These are phyloP conservation scores for Lepidocolaptes lacrymiger DNA, from an alignment of 2,797 vertebrate species.

Conservation along the genomic window DNA sequence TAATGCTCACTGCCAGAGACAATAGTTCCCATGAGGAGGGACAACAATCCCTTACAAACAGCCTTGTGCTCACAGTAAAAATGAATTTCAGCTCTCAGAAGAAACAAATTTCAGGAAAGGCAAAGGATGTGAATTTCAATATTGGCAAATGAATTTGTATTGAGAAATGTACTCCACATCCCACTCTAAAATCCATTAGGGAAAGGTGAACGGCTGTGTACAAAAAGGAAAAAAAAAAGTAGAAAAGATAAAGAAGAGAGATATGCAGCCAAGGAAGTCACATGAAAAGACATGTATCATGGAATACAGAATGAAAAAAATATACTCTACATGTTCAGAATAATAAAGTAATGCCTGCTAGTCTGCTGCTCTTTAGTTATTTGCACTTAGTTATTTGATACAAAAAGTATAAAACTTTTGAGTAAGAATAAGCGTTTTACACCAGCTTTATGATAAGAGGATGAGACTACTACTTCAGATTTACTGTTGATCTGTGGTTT, in stretches of 20 bases:
- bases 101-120: neutral
- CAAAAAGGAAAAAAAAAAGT: neutral
- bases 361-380: neutral
- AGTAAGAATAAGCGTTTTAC: neutral
- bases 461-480: neutral
- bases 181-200: conserved; percentile 24
- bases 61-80: conserved; percentile 11
- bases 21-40: neutral
- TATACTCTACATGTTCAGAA: neutral
- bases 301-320: neutral
- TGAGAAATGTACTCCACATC: neutral
- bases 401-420: neutral
- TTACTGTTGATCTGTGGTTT: neutral
- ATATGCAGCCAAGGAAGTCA: neutral
- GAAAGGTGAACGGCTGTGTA: neutral
- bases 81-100: conserved; percentile 22
- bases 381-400: neutral
- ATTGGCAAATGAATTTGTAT: conserved; percentile 3
- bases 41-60: conserved; percentile 17
- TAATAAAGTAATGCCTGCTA: neutral
- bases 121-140: conserved; percentile 23
- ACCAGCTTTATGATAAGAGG: neutral
- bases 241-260: neutral
- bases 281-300: neutral
- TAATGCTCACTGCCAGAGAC: conserved; percentile 21